Evolutionary conservation across 1,140 invertebrate genomes (phyloP), one percentile per base, ranked within the genome.

Genomic region (Monochamus saltuarius): DNA sequence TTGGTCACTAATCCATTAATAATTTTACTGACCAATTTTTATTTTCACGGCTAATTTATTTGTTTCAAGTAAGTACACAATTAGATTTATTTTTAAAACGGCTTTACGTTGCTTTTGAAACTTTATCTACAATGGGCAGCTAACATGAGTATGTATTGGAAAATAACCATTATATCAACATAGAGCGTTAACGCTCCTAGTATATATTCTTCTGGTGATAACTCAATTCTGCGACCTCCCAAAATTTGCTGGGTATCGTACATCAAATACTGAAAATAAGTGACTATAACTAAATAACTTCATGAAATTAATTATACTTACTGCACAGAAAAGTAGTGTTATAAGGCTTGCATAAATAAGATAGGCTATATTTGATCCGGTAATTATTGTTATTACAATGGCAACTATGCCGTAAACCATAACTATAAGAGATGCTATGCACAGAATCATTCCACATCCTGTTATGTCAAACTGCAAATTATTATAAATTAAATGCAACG

Each of bases 151-250:
- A 63, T 53, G 54, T 66, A 54, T 54, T 56, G 60, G 56, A 72
- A 70, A 50, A 73, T 73, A 49, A 66, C 35, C 14, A 73, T 47
- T n/a, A 73, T 69, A 60, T 73, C 71, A 19, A 69, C 47, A 38
- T 67, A 73, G 1, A 73, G 39, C n/a, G 46, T 64, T 29, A 73
- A 37, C 7, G 69, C 69, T 1, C 61, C 71, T 8, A 64, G 60
- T 47, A 73, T 69, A 52, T 73, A 73, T 43, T 73, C 71, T 61
- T 73, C 71, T 1, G 69, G 65, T 11, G 67, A 69, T 22, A 73
- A 22, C 46, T 69, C 65, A 0, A 64, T 19, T n/a, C 62, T 59
- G 34, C 67, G 38, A 0, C 71, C 71, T 7, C 71, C 69, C 42
- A 73, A 47, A 47, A 73, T 69, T 22, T 56, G 40, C 46, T 73